Evolutionary conservation across 2,113 vertebrate species (phyloP), one percentile per base, ranked within the genome.

Genomic region (Corydoras maculifer): DNA sequence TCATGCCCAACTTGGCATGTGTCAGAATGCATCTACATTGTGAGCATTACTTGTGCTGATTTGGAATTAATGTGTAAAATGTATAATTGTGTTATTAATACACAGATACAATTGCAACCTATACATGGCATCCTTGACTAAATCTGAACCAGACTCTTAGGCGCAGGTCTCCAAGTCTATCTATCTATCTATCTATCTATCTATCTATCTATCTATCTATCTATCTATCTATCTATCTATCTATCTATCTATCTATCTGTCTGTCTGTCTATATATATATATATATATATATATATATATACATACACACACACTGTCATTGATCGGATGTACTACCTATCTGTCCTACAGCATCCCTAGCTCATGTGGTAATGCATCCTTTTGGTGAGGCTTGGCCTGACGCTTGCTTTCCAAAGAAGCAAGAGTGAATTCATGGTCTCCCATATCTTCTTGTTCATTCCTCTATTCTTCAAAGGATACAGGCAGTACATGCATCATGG

Each of bases 81-180:
- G 32, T 32, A 69, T 72, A 43, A 43, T 43, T 43, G 7, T 43
- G 4, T 15, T 13, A 71, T 69, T 78, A 55, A 72, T 75, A 68
- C 50, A 50, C 43, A 10, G 59, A 68, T 69, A 69, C 58, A 60
- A 32, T 70, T 77, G 62, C 35, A 57, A 62, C 58, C 49, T 25
- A 25, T 18, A 50, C 48, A 60, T 68, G 35, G 57, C 61, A 29
- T 75, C 70, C 68, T 65, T 32, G 58, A 67, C 69, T 63, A 59
- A 75, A 69, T 77, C 15, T 72, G 54, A 74, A 64, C 72, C 69
- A 10, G 10, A 64, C 78, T 69, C 75, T 12, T 55, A 74, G 58
- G 68, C 68, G 74, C 72, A 62, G 62, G 62, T 75, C 58, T 29
- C 60, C 49, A 65, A 18, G 11, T 54, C 60, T 72, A 68, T 43